Evolutionary conservation across 2,797 vertebrate genomes (phyloP), one percentile per base, ranked within the genome.

Genomic region (Bradypodion ventrale): DNA sequence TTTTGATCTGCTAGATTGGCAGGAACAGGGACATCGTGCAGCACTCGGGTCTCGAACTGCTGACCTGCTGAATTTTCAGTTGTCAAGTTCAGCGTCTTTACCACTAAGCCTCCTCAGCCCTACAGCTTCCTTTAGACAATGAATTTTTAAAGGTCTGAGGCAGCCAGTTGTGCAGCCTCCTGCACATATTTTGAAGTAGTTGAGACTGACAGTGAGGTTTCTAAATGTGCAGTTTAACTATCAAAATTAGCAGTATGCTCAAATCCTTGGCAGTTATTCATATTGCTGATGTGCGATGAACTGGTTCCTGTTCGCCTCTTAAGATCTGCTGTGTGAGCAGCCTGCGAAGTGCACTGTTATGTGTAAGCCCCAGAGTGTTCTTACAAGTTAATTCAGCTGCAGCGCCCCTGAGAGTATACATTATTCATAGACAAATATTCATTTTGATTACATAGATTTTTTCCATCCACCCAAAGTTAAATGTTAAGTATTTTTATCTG

Each of bases 361-460:
- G 16, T 79, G 66, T 42, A 25, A 77, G 19, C 73, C 74, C 79
- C 75, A 77, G 60, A 74, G 62, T 37, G 37, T 69, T 75, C 78
- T 85, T 85, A 75, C 42, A 81, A 85, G 78, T 85, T 85, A 85
- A 85, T 82, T 76, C 65, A 82, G 40, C 70, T 63, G 27, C 10
- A 72, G 79, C 72, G 32, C 65, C 79, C 84, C 65, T 63, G 84
- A 82, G 79, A 85, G 77, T 85, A 85, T 81, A 72, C 56, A 85
- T 85, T 85, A 85, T 85, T 85, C 84, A 85, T 85, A 63, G 65
- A 25, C 21, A 32, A 82, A 82, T 85, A 85, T 85, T 81, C 56
- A 69, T 81, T 85, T 76, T 85, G 65, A 82, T 85, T 82, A 72
- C 75, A 85, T 85, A 63, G 84, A 85, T 82, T 77, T 70, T 70